These are phyloP conservation scores for Argyrosomus japonicus DNA, from an alignment of 2,113 vertebrate species.

Conservation along the genomic window DNA sequence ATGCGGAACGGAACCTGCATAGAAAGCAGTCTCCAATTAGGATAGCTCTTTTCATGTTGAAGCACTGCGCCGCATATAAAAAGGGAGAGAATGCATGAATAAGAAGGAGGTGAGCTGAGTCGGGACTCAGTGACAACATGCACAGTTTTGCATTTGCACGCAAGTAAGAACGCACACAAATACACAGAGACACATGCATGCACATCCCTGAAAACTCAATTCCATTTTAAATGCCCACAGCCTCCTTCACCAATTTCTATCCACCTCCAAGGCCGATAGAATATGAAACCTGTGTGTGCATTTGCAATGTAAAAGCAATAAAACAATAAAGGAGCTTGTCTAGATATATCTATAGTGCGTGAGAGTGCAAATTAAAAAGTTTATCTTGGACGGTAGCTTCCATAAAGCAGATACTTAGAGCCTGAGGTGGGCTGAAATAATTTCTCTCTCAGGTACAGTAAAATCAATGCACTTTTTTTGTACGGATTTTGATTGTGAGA, in stretches of 20 bases:
- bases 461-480: conserved; percentile 40
- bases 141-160: conserved; percentile 30
- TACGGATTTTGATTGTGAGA: conserved; percentile 24
- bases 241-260: conserved; percentile 46
- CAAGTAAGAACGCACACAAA: conserved; percentile 10
- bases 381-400: conserved; percentile 51
- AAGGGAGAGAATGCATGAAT: conserved; percentile 61
- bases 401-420: conserved; percentile 39
- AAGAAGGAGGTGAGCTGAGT: conserved; percentile 49
- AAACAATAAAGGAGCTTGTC: conserved; percentile 52
- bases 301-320: conserved; percentile 47
- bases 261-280: conserved; percentile 61
- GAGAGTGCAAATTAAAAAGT: conserved; percentile 65
- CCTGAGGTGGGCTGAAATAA: conserved; percentile 52
- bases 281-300: conserved; percentile 50
- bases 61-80: conserved; percentile 62
- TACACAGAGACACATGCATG: conserved; percentile 15
- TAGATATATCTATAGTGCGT: conserved; percentile 32
- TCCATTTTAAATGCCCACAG: conserved; percentile 8
- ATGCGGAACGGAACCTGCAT: conserved; percentile 71
- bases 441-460: conserved; percentile 26
- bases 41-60: conserved; percentile 63
- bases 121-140: conserved; percentile 29
- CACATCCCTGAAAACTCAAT: conserved; percentile 29
- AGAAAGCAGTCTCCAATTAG: conserved; percentile 79